A percentile compares a stretch with the other conserved stretches of the same genome.
Conservation (phyloP, 1,140 invertebrate species). For the Halictus rubicundus region DNA sequence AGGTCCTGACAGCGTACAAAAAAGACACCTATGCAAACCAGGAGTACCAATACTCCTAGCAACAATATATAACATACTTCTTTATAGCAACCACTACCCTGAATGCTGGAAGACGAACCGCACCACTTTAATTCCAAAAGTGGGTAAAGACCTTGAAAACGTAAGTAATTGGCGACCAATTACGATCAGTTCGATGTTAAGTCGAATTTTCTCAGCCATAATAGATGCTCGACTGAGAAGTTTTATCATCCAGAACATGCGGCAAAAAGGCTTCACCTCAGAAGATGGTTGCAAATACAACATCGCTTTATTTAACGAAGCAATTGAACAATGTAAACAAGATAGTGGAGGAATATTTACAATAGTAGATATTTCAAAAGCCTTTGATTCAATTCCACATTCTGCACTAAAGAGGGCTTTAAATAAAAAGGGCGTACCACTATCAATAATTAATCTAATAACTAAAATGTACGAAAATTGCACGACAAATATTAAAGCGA, state of each 20-base stretch:
- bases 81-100: background rate
- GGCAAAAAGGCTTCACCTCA: conserved; percentile 10
- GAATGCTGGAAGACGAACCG: background rate
- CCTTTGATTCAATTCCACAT: conserved; percentile 15
- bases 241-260: background rate
- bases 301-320: background rate
- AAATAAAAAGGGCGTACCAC: background rate
- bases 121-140: conserved; percentile 9
- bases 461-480: conserved; percentile 12
- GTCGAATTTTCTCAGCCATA: background rate
- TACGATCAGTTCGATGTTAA: background rate
- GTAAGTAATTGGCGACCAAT: background rate
- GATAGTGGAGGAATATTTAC: background rate
- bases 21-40: background rate
- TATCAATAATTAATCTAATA: background rate
- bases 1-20: background rate
- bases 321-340: background rate
- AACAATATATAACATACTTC: conserved; percentile 1
- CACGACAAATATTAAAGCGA: background rate
- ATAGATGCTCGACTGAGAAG: background rate
- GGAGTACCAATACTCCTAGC: background rate
- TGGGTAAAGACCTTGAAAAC: background rate
- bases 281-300: conserved; percentile 17
- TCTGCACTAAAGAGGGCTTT: background rate
- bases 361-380: background rate